These are phyloP conservation scores for Abscondita cerata DNA, from an alignment of 2,888 invertebrate genomes.

Conservation along the genomic window DNA sequence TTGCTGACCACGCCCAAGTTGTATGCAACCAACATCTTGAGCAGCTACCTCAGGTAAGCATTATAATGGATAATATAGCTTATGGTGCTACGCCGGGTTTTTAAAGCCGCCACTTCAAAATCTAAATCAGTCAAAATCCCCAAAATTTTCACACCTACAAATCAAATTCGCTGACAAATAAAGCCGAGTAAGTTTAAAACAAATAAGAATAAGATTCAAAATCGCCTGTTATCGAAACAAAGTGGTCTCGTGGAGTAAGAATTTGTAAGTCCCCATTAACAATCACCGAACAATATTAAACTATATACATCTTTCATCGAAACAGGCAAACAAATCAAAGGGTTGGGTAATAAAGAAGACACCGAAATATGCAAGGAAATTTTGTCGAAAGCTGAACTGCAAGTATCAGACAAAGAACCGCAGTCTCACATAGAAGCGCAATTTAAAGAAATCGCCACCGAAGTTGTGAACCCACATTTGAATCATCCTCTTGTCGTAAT, in stretches of 20 bases:
- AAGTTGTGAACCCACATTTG: slow-evolving; percentile 95
- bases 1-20: too few relatives aligned
- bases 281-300: too few relatives aligned
- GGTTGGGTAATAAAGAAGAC: slow-evolving; percentile 89
- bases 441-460: slow-evolving; percentile 93
- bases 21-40: too few relatives aligned
- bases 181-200: slow-evolving; percentile 96
- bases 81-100: too few relatives aligned
- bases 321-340: slow-evolving; percentile 90
- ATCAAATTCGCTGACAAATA: slow-evolving; percentile 98
- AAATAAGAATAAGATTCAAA: slow-evolving; percentile 97
- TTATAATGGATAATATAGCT: too few relatives aligned
- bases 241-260: slow-evolving; percentile 96
- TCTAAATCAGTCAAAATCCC: too few relatives aligned
- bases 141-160: slow-evolving; percentile 95
- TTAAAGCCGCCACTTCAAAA: too few relatives aligned
- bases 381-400: slow-evolving; percentile 93
- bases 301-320: too few relatives aligned
- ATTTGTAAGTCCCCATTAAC: slow-evolving; percentile 76
- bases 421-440: slow-evolving; percentile 86
- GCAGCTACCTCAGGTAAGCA: too few relatives aligned
- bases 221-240: slow-evolving; percentile 99
- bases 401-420: slow-evolving; percentile 98
- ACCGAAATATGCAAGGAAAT: slow-evolving; percentile 95
- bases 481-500: slow-evolving; percentile 94